These are phyloP conservation scores for Beroe forskalii DNA, from an alignment of 37 sponge, comb jelly and placozoan genomes.

Conservation along the genomic window DNA sequence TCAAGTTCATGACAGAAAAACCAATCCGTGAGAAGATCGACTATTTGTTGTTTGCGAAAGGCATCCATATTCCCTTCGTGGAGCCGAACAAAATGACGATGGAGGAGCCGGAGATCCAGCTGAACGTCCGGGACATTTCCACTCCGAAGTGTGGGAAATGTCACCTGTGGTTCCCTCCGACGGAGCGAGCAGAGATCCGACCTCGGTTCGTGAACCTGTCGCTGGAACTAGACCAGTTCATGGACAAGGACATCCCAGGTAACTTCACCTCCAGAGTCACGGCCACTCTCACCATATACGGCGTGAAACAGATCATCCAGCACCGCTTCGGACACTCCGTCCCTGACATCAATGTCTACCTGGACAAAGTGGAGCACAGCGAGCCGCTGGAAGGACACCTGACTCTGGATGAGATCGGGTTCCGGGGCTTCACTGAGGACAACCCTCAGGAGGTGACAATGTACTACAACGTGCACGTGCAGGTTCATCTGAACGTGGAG, in stretches of 20 bases:
- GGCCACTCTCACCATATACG: neutral
- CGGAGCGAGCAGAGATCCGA: neutral
- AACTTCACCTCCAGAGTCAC: slow-evolving; percentile 38
- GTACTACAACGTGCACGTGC: slow-evolving; percentile 46
- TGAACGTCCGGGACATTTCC: slow-evolving; percentile 25
- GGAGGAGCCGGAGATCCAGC: slow-evolving; percentile 43
- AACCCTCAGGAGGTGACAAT: neutral
- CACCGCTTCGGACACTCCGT: slow-evolving; percentile 41
- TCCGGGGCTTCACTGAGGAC: neutral
- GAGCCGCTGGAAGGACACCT: neutral
- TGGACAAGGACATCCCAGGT: slow-evolving; percentile 30
- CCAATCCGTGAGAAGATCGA: slow-evolving; percentile 23
- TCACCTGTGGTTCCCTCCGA: slow-evolving; percentile 49
- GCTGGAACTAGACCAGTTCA: slow-evolving; percentile 12
- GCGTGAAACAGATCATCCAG: slow-evolving; percentile 38
- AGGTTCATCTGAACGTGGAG: slow-evolving; percentile 33
- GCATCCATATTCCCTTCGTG: slow-evolving; percentile 5
- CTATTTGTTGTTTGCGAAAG: slow-evolving; percentile 23
- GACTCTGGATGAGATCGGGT: neutral
- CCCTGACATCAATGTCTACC: slow-evolving; percentile 13
- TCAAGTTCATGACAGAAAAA: neutral
- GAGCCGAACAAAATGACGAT: neutral
- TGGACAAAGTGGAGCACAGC: neutral
- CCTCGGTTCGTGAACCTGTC: slow-evolving; percentile 30
- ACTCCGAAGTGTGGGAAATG: slow-evolving; percentile 13